Base-by-base conservation (phyloP, 2,888 invertebrate species). In the Automeris io region DNA sequence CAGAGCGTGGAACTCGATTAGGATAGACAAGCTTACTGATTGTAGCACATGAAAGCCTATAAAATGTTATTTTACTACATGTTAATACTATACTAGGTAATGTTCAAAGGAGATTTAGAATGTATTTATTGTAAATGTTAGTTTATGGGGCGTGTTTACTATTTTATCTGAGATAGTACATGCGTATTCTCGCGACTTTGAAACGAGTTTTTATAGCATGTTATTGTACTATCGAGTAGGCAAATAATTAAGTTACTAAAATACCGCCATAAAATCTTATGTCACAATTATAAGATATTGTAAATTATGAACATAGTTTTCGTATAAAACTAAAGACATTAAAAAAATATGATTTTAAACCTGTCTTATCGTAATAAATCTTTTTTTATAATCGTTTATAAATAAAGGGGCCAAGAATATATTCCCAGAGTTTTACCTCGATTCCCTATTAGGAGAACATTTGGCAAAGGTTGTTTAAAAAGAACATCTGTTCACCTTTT, bases 161-260 rank as follows among this genome's bases (percentile, higher is more conserved):
- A 45, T 43, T 31, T 37, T 36, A 49, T 45, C 41, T 40, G 11
- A 38, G 41, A 44, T 41, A 45, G 46, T 46, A 41, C 38, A n/a
- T n/a, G n/a, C n/a, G 19, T 35, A 33, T 42, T 43, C 49, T 41
- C 43, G 41, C 45, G 48, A 47, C 41, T 48, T 42, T 38, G 51
- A 62, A 62, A 61, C 41, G 47, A 59, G 61, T 63, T 54, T 43
- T 46, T 42, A 39, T 45, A 40, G 41, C 48, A 47, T 46, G 44
- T 46, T 52, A 47, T 39, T 41, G 59, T 57, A 57, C 49, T 41
- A 12, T 40, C 29, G 31, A 7, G 35, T 16, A 33, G 42, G 46
- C 18, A 59, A 54, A 36, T 52, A 31, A 40, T 38, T 24, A 9
- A 11, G 2, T 24, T 11, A n/a, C n/a, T n/a, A n/a, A n/a, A n/a